phyloP scores from a whole-genome alignment of 2,113 vertebrate species.

The Heterochromis multidens region DNA sequence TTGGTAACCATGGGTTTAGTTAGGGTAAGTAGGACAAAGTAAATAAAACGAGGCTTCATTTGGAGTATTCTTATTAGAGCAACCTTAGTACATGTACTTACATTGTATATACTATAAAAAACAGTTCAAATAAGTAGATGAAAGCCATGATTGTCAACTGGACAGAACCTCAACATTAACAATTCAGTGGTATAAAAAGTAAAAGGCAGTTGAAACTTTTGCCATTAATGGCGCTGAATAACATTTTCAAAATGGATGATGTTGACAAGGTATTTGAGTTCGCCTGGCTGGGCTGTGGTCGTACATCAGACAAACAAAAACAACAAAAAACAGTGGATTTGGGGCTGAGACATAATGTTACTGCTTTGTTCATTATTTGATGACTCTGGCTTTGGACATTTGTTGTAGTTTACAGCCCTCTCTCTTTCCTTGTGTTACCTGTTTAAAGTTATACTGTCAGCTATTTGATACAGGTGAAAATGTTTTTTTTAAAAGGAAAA shows the following conservation, averaged over 20 bases:
- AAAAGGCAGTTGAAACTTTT: background rate
- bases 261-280: background rate
- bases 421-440: background rate
- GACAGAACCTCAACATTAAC: background rate
- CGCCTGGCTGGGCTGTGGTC: background rate
- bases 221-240: background rate
- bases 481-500: background rate
- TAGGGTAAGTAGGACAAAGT: background rate
- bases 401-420: background rate
- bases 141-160: rapidly evolving
- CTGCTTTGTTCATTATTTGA: background rate
- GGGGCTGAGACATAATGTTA: background rate
- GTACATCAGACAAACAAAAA: no score
- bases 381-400: background rate
- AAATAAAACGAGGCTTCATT: background rate
- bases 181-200: background rate
- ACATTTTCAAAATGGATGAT: background rate
- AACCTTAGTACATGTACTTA: background rate
- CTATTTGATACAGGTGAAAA: rapidly evolving
- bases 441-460: background rate
- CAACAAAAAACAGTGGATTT: no score
- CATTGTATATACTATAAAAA: background rate
- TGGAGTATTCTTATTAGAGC: background rate
- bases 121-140: background rate
- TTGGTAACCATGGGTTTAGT: background rate